Evolutionary conservation across 2,797 vertebrate genomes (phyloP).

Genomic region (Sebastes diploproa): DNA sequence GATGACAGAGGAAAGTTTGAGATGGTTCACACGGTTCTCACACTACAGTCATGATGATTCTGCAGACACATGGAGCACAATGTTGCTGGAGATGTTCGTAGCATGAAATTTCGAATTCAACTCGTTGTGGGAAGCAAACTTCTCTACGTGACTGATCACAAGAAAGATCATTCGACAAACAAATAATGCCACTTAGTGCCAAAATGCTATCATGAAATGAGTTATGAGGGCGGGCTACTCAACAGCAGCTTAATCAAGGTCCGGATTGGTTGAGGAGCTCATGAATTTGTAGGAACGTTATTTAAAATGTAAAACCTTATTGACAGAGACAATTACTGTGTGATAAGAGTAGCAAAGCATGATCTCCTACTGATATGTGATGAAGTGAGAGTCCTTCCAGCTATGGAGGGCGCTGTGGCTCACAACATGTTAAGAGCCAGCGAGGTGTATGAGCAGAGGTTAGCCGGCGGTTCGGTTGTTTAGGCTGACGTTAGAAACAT

Average conservation of each 20-base stretch:
- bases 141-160: not conserved
- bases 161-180: not conserved
- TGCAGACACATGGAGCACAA: conserved; percentile 5
- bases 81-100: not conserved
- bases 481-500: conserved; percentile 58
- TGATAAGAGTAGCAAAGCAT: not conserved
- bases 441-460: not conserved
- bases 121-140: not conserved
- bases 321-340: not conserved
- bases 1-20: conserved; percentile 52
- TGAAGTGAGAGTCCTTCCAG: conserved; percentile 13
- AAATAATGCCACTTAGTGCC: not conserved
- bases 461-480: conserved; percentile 5
- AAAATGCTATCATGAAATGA: not conserved
- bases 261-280: not conserved
- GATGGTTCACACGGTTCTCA: conserved; percentile 29
- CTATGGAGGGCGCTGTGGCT: conserved; percentile 1
- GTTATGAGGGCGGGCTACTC: not conserved
- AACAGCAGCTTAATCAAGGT: not conserved
- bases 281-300: not conserved
- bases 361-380: conserved; percentile 23
- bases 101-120: not conserved
- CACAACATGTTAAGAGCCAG: conserved; percentile 18
- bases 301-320: not conserved
- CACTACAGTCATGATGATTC: not conserved